Conservation (phyloP, 2,797 vertebrate genomes). For the Scolopax rusticola region DNA sequence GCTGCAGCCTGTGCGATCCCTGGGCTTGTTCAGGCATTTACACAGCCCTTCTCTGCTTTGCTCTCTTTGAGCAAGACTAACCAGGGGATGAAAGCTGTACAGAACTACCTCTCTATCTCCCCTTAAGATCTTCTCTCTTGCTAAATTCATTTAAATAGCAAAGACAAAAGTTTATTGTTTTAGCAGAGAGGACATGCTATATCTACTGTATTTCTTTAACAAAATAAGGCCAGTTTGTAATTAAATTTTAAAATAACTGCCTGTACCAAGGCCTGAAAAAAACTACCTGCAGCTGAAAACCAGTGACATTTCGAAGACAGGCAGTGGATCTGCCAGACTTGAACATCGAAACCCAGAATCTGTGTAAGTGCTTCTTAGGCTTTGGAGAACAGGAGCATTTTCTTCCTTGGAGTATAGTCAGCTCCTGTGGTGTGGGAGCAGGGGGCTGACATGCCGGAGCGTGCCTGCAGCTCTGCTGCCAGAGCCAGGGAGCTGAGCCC, state of each 20-base stretch:
- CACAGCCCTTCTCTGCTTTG: background rate
- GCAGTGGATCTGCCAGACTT: background rate
- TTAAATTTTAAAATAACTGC: conserved; percentile 1
- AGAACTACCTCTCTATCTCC: background rate
- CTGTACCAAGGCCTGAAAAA: background rate
- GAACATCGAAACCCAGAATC: background rate
- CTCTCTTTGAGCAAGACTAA: background rate
- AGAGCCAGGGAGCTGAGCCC: background rate
- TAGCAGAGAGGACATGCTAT: conserved; percentile 10
- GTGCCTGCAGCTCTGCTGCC: background rate
- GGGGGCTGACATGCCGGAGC: background rate
- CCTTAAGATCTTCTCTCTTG: background rate
- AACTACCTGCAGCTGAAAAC: conserved; percentile 32
- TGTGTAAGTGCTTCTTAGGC: background rate
- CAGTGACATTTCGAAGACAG: conserved; percentile 23
- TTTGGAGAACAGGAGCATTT: background rate
- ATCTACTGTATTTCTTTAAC: background rate
- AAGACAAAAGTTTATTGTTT: background rate
- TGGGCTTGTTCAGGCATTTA: background rate
- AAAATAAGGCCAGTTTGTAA: conserved; percentile 24
- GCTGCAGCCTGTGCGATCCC: rapidly evolving
- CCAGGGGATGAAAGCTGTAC: background rate
- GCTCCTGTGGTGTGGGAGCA: background rate
- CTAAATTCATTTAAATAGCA: conserved; percentile 13
- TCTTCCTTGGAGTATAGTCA: background rate